phyloP scores from a whole-genome alignment of 2,888 invertebrate genomes.

The Pseudococcus jackbeardsleyi region DNA sequence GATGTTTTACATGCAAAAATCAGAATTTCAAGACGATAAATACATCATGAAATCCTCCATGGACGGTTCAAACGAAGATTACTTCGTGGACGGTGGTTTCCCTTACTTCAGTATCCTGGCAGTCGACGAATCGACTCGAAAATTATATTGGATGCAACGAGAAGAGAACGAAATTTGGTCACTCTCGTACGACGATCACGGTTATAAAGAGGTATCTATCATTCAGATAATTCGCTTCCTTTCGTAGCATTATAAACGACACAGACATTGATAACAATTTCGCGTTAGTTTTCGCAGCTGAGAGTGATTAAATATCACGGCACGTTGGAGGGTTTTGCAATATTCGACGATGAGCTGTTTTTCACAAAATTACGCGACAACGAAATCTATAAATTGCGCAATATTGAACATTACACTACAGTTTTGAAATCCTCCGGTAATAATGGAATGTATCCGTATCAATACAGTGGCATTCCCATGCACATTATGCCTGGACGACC shows the following conservation, averaged over 20 bases:
- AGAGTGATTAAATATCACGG: neutral
- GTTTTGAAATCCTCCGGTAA: too few species aligned
- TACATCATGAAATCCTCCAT: neutral
- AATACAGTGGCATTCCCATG: too few species aligned
- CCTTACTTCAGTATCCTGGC: neutral
- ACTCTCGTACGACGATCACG: neutral
- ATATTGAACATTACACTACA: neutral
- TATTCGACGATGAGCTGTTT: neutral
- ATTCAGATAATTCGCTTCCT: too few species aligned
- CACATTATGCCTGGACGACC: too few species aligned
- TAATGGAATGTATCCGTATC: too few species aligned
- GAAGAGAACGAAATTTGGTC: neutral
- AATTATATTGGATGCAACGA: neutral
- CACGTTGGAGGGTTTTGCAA: neutral
- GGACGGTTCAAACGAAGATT: neutral
- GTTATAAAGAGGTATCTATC: neutral
- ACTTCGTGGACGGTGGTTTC: neutral
- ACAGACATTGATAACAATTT: too few species aligned
- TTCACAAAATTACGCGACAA: neutral
- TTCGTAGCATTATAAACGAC: too few species aligned
- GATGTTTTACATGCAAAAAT: neutral
- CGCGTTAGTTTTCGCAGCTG: neutral
- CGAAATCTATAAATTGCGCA: neutral
- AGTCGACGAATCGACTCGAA: neutral
- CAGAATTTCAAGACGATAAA: neutral